Base-by-base conservation (phyloP, 2,113 vertebrate genomes). In the Cervus canadensis region DNA sequence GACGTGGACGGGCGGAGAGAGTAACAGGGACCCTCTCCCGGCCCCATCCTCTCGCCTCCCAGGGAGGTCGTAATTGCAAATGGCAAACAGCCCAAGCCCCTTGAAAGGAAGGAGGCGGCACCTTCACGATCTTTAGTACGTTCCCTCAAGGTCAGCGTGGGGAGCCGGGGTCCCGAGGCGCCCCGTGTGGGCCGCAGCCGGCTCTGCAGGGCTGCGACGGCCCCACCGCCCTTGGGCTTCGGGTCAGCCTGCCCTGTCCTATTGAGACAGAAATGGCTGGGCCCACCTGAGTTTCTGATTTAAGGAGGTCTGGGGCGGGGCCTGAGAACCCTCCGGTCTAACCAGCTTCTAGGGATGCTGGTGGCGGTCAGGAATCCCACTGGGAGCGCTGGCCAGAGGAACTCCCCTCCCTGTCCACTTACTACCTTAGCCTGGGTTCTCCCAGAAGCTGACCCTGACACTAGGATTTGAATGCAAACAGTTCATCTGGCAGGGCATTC, bases 91-190 rank as follows among this genome's bases (percentile, higher is more conserved):
- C 28, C 19, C 54, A 6, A 3, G 79, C 36, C 79, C 52, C 50
- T 54, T 14, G 6, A 19, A 79, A 82, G 50, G 78, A 48, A 81
- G 25, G 50, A 6, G 48, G 78, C 15, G 28, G 86, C 76, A 3
- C 76, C 50, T 7, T 11, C 9, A 0, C 6, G 2, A 8, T 2
- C 30, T 40, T 30, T 2, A 25, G 16, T 3, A 2, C 25, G 3
- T 1, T 16, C 52, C 50, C 2, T 48, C 13, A 74, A 36, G n/a
- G 2, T 19, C 33, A 7, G 50, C 48, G n/a, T 6, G 57, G 21
- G 25, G 2, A 21, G 6, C 3, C 19, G 26, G 40, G 89, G 33
- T 28, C 36, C 2, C 33, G 26, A 79, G n/a, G 48, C 56, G 45
- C 56, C 54, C 64, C 19, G 54, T n/a, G 36, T 3, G 16, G n/a